Percentiles rank a stretch among this genome's conserved stretches.
These are phyloP conservation scores for Euura lappo DNA, from an alignment of 1,140 invertebrate species.

Conservation along the genomic window DNA sequence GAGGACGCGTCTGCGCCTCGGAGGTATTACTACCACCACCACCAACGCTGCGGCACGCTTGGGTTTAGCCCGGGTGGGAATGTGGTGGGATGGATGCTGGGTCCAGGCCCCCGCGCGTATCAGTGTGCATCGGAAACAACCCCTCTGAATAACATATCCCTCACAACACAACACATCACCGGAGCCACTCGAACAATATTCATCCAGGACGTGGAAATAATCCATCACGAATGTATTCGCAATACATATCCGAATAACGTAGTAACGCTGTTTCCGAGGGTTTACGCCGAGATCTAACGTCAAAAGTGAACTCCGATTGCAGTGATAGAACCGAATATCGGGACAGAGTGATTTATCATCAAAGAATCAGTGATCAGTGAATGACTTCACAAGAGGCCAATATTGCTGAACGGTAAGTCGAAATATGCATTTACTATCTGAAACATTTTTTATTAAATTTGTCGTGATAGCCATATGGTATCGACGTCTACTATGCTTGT, in stretches of 20 bases:
- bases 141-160: constrained; percentile 34
- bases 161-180: constrained; percentile 7
- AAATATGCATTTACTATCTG: background rate
- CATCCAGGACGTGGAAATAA: background rate
- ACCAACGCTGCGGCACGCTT: constrained; percentile 8
- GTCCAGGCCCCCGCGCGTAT: constrained; percentile 34
- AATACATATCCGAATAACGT: background rate
- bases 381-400: background rate
- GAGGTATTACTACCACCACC: constrained; percentile 3
- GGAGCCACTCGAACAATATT: background rate
- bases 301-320: background rate
- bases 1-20: background rate
- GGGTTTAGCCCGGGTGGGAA: constrained; percentile 21
- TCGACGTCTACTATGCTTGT: no score
- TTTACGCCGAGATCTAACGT: background rate
- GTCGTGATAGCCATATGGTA: no score
- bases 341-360: background rate
- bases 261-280: background rate
- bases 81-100: constrained; percentile 35
- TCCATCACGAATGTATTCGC: background rate
- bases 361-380: background rate
- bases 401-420: background rate
- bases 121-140: constrained; percentile 44
- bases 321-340: background rate
- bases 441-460: no score